These are phyloP conservation scores for Macrochelys suwanniensis DNA, from an alignment of 2,797 vertebrate genomes.

Conservation along the genomic window DNA sequence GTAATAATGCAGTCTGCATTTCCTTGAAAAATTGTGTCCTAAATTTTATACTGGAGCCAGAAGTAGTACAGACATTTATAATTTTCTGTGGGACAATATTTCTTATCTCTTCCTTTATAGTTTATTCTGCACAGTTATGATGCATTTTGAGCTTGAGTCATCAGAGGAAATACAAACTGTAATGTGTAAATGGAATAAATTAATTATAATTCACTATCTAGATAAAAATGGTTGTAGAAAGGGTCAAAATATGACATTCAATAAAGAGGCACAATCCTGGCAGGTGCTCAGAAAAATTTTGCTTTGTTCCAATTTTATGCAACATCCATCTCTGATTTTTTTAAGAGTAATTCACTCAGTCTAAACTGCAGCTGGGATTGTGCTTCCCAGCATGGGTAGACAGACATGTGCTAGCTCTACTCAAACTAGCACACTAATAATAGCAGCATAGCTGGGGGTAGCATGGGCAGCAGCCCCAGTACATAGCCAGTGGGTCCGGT, in stretches of 20 bases:
- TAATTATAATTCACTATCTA: background rate
- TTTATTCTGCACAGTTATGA: background rate
- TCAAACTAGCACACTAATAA: background rate
- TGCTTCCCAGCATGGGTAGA: background rate
- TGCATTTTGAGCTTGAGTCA: background rate
- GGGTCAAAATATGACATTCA: fast-evolving
- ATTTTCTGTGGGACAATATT: background rate
- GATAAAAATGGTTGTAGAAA: background rate
- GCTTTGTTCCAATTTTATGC: background rate
- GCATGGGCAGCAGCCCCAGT: background rate
- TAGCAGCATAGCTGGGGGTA: background rate
- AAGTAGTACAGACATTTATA: background rate
- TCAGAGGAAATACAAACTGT: background rate
- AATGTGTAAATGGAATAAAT: background rate
- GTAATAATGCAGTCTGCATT: background rate
- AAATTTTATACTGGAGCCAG: background rate
- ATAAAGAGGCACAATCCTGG: background rate
- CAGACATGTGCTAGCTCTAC: background rate
- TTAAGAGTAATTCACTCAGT: fast-evolving
- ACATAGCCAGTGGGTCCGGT: background rate
- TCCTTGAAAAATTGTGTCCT: background rate
- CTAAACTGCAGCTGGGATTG: background rate
- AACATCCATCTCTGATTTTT: background rate
- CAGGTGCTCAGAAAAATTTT: fast-evolving
- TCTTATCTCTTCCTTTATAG: background rate